Conservation (phyloP, 2,888 invertebrate genomes). For the Drosophila fulvimacula region DNA sequence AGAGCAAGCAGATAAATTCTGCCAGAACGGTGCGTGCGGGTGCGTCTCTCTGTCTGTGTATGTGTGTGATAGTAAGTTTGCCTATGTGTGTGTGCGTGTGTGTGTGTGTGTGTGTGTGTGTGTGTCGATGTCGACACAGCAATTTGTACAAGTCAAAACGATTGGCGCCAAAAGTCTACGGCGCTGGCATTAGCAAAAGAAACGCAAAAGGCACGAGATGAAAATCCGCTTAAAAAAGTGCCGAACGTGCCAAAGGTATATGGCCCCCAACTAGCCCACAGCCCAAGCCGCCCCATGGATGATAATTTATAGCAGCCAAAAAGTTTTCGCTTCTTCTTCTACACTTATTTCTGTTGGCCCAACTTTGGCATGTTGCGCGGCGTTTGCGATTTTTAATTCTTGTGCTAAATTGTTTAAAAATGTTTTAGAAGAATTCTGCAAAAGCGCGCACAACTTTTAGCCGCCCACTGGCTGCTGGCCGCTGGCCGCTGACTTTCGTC, state of each 20-base stretch:
- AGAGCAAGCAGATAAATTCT: slow-evolving; percentile 19
- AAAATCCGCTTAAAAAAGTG: slow-evolving; percentile 75
- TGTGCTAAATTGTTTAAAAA: slow-evolving; percentile 80
- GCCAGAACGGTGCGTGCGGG: slow-evolving; percentile 66
- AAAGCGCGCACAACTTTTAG: slow-evolving; percentile 55
- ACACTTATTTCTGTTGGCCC: slow-evolving; percentile 24
- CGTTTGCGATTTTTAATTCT: slow-evolving; percentile 81
- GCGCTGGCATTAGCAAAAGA: slow-evolving; percentile 58
- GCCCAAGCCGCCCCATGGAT: slow-evolving; percentile 16
- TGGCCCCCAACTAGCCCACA: not conserved
- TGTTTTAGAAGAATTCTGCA: slow-evolving; percentile 77
- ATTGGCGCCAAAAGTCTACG: slow-evolving; percentile 83
- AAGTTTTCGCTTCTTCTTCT: slow-evolving; percentile 69
- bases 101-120: slow-evolving; percentile 20
- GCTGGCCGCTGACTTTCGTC: slow-evolving; percentile 6
- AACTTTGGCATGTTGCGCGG: slow-evolving; percentile 71
- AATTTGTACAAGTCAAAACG: slow-evolving; percentile 83
- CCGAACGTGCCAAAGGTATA: slow-evolving; percentile 76
- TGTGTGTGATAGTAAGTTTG: slow-evolving; percentile 21
- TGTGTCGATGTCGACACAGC: slow-evolving; percentile 66
- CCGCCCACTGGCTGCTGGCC: not conserved
- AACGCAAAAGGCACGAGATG: slow-evolving; percentile 55
- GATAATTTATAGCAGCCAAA: slow-evolving; percentile 82
- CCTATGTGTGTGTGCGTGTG: slow-evolving; percentile 18
- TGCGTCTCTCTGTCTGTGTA: slow-evolving; percentile 46